These are phyloP conservation scores for Arctocebus calabarensis DNA, from an alignment of 2,797 vertebrate genomes.

Conservation along the genomic window DNA sequence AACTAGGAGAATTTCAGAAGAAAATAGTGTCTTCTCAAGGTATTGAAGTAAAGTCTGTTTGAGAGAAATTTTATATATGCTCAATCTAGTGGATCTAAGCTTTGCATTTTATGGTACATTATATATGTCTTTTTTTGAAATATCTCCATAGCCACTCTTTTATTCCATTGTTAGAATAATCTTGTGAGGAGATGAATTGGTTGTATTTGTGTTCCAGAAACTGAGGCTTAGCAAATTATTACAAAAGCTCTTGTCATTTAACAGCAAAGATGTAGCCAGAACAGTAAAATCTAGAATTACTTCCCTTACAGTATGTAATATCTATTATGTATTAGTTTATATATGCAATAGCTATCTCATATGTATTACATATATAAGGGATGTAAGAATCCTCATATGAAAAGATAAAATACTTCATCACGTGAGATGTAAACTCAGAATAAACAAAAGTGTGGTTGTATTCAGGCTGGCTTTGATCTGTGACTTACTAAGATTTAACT, in stretches of 20 bases:
- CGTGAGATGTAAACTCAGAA: constrained; percentile 42
- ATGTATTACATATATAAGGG: background rate
- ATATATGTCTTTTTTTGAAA: background rate
- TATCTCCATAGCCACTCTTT: constrained; percentile 36
- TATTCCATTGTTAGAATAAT: constrained; percentile 49
- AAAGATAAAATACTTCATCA: constrained; percentile 50
- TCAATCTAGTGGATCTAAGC: background rate
- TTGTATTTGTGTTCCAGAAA: constrained; percentile 5
- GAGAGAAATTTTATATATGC: background rate
- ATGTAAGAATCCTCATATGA: constrained; percentile 26
- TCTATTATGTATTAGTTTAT: background rate
- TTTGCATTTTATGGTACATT: constrained; percentile 31
- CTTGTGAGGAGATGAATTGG: background rate
- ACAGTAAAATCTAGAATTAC: constrained; percentile 1
- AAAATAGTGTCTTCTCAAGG: background rate
- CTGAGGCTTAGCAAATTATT: background rate
- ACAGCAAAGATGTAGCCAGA: constrained; percentile 2
- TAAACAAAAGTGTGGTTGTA: background rate
- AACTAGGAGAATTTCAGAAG: constrained; percentile 4
- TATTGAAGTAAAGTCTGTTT: background rate
- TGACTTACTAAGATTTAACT: constrained; percentile 43
- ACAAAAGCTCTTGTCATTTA: background rate
- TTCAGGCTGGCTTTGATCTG: background rate
- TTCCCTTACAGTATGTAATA: background rate
- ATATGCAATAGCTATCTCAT: background rate